Base-by-base conservation (phyloP, 2,797 vertebrate genomes). In the Notolabrus celidotus region DNA sequence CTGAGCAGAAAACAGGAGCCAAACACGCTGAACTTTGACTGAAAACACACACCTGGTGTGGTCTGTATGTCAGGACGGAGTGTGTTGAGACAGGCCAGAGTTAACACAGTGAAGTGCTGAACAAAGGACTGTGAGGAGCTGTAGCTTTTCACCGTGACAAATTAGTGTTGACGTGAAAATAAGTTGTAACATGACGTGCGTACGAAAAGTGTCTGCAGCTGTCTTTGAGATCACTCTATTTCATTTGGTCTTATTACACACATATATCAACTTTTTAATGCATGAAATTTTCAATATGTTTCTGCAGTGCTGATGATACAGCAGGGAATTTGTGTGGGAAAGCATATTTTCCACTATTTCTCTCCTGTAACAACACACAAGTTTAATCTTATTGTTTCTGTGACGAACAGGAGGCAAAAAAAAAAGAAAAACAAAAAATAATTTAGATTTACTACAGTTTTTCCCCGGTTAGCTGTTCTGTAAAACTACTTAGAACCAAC, bases 1-100 rank as follows among this genome's bases (percentile, higher is more conserved):
- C 23, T 72, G 46, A 80, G 74, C 86, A 82, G 85, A 85, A 69
- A 80, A 49, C 42, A 17, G 0, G 17, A 5, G 25, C 1, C 51
- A 73, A 80, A 64, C 68, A 59, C 52, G 64, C 17, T 45, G 52
- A 52, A 42, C 17, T 41, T 20, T 20, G 57, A 59, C 43, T 71
- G 33, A 67, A 41, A 74, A 65, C 77, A 74, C 66, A 83, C 84
- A 87, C 79, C 85, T 89, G 85, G 53, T 71, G 69, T 39, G 7
- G 54, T 51, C 41, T 69, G 31, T 33, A 43, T 66, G 79, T 66
- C 62, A 67, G 57, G 1, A 34, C 20, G 4, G 16, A 25, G 43
- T 52, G 50, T 60, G 73, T 36, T 75, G 70, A 88, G 74, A 73
- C 34, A 73, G 58, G 67, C 77, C 82, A 87, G 74, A 63, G 63